Base-by-base conservation (phyloP, 2,113 vertebrate species). In the Pangasianodon gigas region DNA sequence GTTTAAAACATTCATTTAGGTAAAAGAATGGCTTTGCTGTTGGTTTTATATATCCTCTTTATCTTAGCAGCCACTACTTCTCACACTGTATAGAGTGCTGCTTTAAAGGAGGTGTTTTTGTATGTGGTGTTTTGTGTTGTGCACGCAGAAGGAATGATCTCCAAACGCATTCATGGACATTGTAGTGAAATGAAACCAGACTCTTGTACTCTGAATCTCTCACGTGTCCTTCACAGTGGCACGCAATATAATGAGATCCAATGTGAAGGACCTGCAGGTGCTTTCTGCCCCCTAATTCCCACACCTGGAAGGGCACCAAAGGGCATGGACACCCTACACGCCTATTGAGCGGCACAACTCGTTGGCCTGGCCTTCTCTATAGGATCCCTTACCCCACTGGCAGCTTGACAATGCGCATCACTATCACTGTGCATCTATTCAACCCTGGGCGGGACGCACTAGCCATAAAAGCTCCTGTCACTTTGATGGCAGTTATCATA, bases 391-490 rank as follows among this genome's bases (percentile, higher is more conserved):
- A 93, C 93, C 93, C 91, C 89, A 75, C 89, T 86, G 92, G 60
- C 77, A 56, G 93, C 87, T 92, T 94, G 94, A 95, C 94, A 95
- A 95, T 94, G 92, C 93, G 91, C 94, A 93, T 92, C 75, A 93
- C 95, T 96, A 94, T 96, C 94, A 94, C 94, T 92, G 94, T 94
- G 93, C 91, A 89, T 93, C 94, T 95, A 94, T 94, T 96, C 95
- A 96, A 95, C 92, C 92, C 91, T 92, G 95, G 94, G 94, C 69
- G 95, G 94, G 93, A 94, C 93, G 88, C 67, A 89, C 92, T 92
- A 91, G 92, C 93, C 93, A 95, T 95, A 94, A 95, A 94, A 93
- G 94, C 93, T 89, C 90, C 92, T 95, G 94, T 95, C 95, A 95
- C 89, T 94, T 95, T 94, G 94, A 95, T 93, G 89, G 93, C 91